Percentiles rank a stretch among this genome's conserved stretches.
Conservation (phyloP, 2,113 vertebrate genomes). For the Festucalex cinctus region DNA sequence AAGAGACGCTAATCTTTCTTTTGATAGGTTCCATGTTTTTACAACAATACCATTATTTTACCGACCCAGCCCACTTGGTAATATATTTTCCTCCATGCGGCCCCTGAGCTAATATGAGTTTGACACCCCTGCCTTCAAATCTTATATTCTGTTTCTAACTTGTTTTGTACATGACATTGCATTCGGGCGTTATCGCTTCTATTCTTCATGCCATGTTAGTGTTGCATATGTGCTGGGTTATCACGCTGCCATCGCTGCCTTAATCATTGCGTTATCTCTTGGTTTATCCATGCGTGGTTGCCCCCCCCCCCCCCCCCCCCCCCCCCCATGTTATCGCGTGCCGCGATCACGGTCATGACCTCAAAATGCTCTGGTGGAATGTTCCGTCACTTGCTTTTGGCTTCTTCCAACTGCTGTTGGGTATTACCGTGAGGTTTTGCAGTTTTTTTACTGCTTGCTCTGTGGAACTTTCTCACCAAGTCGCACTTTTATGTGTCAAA, state of each 20-base stretch:
- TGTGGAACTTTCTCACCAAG: background rate
- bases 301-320: background rate
- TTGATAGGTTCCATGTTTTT: too few relatives aligned
- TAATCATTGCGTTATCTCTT: slow-evolving; percentile 53
- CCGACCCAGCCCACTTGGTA: too few relatives aligned
- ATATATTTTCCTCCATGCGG: too few relatives aligned
- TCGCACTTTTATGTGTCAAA: slow-evolving; percentile 22
- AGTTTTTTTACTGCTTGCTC: slow-evolving; percentile 2
- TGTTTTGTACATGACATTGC: slow-evolving; percentile 21
- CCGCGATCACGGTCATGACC: slow-evolving; percentile 47
- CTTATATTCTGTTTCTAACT: slow-evolving; percentile 34
- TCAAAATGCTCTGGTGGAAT: slow-evolving; percentile 27
- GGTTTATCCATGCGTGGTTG: slow-evolving; percentile 26
- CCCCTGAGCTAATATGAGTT: too few relatives aligned
- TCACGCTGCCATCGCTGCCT: slow-evolving; percentile 33
- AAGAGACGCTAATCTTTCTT: too few relatives aligned
- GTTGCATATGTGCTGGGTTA: slow-evolving; percentile 31
- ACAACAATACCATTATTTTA: too few relatives aligned
- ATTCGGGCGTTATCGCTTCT: slow-evolving; percentile 28
- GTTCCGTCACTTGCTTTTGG: background rate
- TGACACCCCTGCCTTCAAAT: too few relatives aligned
- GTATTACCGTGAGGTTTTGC: slow-evolving; percentile 13
- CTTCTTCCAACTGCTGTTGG: background rate
- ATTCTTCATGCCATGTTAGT: slow-evolving; percentile 17
- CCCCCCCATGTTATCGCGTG: slow-evolving; percentile 29